phyloP scores from a whole-genome alignment of 2,113 vertebrate species.

The Prunella himalayana region DNA sequence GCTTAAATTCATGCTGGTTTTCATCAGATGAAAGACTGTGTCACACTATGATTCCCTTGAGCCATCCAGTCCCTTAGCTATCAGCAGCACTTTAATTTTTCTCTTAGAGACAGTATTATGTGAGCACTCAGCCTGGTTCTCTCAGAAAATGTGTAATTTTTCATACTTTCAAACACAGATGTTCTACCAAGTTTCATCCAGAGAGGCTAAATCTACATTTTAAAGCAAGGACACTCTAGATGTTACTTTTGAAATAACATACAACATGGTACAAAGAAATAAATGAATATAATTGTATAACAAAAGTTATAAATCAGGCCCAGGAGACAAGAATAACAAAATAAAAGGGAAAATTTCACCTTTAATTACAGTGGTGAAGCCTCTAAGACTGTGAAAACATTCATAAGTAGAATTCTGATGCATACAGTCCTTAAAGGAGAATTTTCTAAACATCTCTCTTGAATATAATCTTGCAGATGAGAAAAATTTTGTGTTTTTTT shows the following conservation, averaged over 20 bases:
- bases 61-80: slow-evolving; percentile 61
- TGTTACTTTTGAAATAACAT: slow-evolving; percentile 77
- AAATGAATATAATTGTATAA: slow-evolving; percentile 73
- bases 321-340: slow-evolving; percentile 71
- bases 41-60: slow-evolving; percentile 57
- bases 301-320: slow-evolving; percentile 72
- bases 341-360: slow-evolving; percentile 68
- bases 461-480: slow-evolving; percentile 47
- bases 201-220: slow-evolving; percentile 81
- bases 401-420: slow-evolving; percentile 67
- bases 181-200: slow-evolving; percentile 64
- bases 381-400: slow-evolving; percentile 62
- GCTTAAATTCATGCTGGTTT: slow-evolving; percentile 61
- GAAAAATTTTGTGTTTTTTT: slow-evolving; percentile 12
- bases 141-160: slow-evolving; percentile 60
- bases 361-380: slow-evolving; percentile 69
- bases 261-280: slow-evolving; percentile 74
- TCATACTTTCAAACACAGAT: slow-evolving; percentile 62
- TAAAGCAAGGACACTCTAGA: slow-evolving; percentile 79
- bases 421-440: slow-evolving; percentile 36
- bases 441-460: slow-evolving; percentile 41
- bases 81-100: slow-evolving; percentile 66
- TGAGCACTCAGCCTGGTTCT: slow-evolving; percentile 55
- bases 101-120: slow-evolving; percentile 55
- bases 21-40: slow-evolving; percentile 66